These are phyloP conservation scores for Syngnathus typhle DNA, from an alignment of 2,113 vertebrate species.

Conservation along the genomic window DNA sequence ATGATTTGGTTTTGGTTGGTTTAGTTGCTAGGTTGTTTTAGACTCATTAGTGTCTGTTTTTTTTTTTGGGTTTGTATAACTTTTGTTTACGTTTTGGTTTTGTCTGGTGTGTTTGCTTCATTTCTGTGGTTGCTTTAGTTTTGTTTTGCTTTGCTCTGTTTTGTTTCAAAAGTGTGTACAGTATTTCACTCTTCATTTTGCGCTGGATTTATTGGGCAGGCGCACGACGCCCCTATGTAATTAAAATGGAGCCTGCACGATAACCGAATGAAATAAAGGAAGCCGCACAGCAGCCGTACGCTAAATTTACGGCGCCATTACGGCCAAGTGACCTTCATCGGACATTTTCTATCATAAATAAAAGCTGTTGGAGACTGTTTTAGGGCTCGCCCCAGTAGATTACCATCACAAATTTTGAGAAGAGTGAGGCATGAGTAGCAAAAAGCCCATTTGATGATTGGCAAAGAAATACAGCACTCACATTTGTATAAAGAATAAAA, in stretches of 20 bases:
- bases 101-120: neutral
- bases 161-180: neutral
- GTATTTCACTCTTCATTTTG: constrained; percentile 36
- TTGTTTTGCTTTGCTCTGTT: neutral
- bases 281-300: constrained; percentile 19
- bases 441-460: neutral
- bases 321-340: constrained; percentile 6
- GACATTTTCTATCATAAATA: neutral
- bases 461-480: neutral
- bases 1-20: neutral
- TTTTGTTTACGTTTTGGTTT: neutral
- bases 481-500: neutral
- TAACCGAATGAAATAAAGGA: constrained; percentile 56
- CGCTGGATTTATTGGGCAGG: constrained; percentile 44
- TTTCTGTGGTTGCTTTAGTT: neutral
- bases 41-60: neutral
- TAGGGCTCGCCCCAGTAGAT: neutral
- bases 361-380: neutral
- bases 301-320: constrained; percentile 5
- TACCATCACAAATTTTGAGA: neutral
- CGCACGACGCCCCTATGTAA: constrained; percentile 44
- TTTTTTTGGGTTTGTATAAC: neutral
- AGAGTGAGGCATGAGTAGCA: neutral
- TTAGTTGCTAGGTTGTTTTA: neutral
- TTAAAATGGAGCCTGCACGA: constrained; percentile 46